Conservation (phyloP, 1,140 invertebrate species). For the Zaprionus lachaisei region DNA sequence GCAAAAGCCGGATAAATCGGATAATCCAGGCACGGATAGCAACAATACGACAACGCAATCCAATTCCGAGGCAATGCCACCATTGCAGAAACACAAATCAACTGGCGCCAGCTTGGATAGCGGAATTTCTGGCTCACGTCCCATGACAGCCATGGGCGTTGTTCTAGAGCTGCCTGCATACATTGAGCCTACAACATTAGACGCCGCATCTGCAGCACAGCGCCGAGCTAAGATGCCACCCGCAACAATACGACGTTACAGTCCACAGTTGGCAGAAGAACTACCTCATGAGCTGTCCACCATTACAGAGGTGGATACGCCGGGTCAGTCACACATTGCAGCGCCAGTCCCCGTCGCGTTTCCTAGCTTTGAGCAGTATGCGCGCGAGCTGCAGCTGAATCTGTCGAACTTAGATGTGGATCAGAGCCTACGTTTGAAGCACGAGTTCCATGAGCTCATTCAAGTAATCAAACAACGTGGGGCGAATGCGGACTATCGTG, state of each 20-base stretch:
- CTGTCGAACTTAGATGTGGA: slow-evolving; percentile 53
- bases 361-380: slow-evolving; percentile 81
- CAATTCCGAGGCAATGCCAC: slow-evolving; percentile 59
- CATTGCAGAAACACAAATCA: slow-evolving; percentile 69
- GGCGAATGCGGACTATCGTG: slow-evolving; percentile 52
- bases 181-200: slow-evolving; percentile 54
- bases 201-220: slow-evolving; percentile 24
- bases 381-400: slow-evolving; percentile 60
- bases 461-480: slow-evolving; percentile 32
- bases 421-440: slow-evolving; percentile 57
- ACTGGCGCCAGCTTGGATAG: slow-evolving; percentile 76
- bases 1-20: slow-evolving; percentile 16
- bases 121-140: slow-evolving; percentile 75
- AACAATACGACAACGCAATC: slow-evolving; percentile 43
- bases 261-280: slow-evolving; percentile 76
- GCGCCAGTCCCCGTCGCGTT: slow-evolving; percentile 51
- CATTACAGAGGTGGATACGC: slow-evolving; percentile 80
- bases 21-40: slow-evolving; percentile 1
- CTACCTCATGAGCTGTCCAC: slow-evolving; percentile 79
- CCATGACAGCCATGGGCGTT: slow-evolving; percentile 64
- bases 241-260: slow-evolving; percentile 72
- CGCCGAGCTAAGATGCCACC: slow-evolving; percentile 55
- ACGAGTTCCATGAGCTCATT: slow-evolving; percentile 65
- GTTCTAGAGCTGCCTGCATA: slow-evolving; percentile 46
- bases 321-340: slow-evolving; percentile 44